Base-by-base conservation (phyloP, 2,113 vertebrate genomes). In the Eulemur macaco region DNA sequence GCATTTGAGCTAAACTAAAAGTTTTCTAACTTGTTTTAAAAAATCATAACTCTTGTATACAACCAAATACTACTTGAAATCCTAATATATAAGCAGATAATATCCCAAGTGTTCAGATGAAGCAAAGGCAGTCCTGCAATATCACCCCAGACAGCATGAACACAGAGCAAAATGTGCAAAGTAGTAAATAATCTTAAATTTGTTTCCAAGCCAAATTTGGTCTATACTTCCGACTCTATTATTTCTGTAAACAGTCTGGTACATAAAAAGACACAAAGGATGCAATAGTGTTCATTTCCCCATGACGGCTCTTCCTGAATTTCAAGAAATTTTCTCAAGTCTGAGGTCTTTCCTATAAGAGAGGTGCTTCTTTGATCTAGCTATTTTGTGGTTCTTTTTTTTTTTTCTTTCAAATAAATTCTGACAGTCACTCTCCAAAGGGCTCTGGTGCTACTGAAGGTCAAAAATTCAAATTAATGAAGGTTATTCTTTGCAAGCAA, bases 391-490 rank as follows among this genome's bases (percentile, higher is more conserved):
- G 9, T 25, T 42, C 3, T 94, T 82, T 89, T 71, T 83, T 42
- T 37, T 69, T 76, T 78, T 86, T 34, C 42, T 74, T 87, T 95
- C 37, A 90, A 94, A 86, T 81, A 94, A 84, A 87, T 83, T 31
- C 71, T 74, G 31, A 81, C 89, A 96, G 56, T 78, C 56, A 96
- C 34, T 68, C 39, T 88, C 37, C 84, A 81, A 89, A 31, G n/a
- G 37, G 18, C 9, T 74, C 37, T 77, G 39, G 47, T 71, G 23
- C 23, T 71, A 74, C 78, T n/a, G 27, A 5, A 77, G 47, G 23
- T 11, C 84, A 86, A 85, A 29, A 96, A 83, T 80, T 81, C 69
- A 92, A 69, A 80, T 89, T 64, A 73, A 92, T 69, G 90, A 90
- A 92, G 54, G 60, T 63, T 93, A 93, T 76, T 52, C 31, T 85